These are phyloP conservation scores for Rhinopithecus roxellana DNA, from an alignment of 2,113 vertebrate species.

Conservation along the genomic window DNA sequence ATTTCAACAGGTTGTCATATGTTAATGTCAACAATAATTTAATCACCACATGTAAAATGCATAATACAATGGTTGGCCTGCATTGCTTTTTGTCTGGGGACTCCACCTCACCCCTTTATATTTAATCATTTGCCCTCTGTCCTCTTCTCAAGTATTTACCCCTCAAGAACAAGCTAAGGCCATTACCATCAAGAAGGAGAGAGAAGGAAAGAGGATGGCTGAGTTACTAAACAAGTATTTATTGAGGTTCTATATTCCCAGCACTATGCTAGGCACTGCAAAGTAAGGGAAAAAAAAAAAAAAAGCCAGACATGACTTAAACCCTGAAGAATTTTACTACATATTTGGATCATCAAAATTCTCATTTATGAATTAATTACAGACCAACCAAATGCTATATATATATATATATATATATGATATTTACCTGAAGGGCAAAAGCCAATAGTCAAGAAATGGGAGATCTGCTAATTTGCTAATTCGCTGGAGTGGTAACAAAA, in stretches of 20 bases:
- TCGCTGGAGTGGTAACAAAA: background rate
- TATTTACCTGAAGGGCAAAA: background rate
- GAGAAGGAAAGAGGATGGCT: background rate
- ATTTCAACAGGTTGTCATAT: constrained; percentile 81
- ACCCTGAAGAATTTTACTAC: background rate
- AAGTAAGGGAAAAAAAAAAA: background rate
- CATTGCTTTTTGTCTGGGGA: background rate
- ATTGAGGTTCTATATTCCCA: background rate
- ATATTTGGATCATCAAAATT: background rate
- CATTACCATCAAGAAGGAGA: background rate
- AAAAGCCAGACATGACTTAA: background rate
- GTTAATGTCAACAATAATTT: constrained; percentile 80
- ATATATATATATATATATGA: background rate
- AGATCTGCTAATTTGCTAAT: background rate
- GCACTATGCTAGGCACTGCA: background rate
- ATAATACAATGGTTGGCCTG: background rate
- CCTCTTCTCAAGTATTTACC: background rate
- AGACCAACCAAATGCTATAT: background rate
- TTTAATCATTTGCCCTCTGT: background rate
- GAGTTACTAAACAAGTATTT: background rate
- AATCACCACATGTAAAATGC: constrained; percentile 75
- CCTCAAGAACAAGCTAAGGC: background rate
- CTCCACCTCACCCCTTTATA: background rate
- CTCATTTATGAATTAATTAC: background rate
- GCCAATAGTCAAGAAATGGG: background rate